These are phyloP conservation scores for Lophochroa leadbeateri DNA, from an alignment of 2,113 vertebrate genomes.

Conservation along the genomic window DNA sequence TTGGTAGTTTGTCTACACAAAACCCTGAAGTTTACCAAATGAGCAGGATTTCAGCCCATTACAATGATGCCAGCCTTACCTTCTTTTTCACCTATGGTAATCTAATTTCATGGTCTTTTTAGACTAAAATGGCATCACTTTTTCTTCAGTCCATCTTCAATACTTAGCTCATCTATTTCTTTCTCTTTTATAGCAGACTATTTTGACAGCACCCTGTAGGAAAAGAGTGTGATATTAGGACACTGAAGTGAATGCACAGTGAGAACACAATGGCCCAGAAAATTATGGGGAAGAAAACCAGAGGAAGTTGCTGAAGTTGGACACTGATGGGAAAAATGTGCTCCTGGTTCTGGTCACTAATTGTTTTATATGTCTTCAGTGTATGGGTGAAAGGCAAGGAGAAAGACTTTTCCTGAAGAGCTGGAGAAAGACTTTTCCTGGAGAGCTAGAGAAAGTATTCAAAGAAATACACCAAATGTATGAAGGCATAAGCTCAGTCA, in stretches of 20 bases:
- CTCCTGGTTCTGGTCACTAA: neutral
- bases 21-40: neutral
- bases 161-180: neutral
- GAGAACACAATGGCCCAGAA: neutral
- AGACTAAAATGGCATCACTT: neutral
- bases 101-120: neutral
- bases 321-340: neutral
- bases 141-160: neutral
- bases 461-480: neutral
- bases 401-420: neutral
- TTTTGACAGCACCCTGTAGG: neutral
- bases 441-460: neutral
- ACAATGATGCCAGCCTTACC: neutral
- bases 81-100: neutral
- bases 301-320: neutral
- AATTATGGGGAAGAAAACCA: fast-evolving
- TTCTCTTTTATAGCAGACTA: neutral
- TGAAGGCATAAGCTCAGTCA: neutral
- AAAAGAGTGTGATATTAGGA: neutral
- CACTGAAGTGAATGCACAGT: neutral
- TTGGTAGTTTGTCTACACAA: neutral
- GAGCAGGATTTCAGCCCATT: neutral
- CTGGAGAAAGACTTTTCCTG: neutral
- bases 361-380: neutral
- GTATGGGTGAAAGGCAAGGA: neutral